Conservation (phyloP, 1,140 invertebrate genomes). For the Drosophila tani region DNA sequence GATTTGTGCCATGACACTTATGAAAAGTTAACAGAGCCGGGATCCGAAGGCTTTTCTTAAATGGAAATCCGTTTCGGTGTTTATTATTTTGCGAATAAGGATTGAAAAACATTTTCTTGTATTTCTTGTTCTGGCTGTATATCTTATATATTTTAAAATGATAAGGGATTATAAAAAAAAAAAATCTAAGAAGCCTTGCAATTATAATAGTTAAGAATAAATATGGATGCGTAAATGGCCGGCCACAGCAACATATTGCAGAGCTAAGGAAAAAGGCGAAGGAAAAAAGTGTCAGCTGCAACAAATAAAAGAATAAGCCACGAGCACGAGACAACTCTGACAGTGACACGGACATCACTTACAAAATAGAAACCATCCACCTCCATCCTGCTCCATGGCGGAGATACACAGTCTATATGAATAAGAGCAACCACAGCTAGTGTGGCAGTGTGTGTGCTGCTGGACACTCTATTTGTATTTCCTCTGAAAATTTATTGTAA, state of each 20-base stretch:
- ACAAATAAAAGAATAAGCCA: constrained; percentile 40
- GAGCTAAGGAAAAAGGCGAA: constrained; percentile 27
- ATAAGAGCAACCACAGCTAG: constrained; percentile 53
- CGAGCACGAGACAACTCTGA: constrained; percentile 53
- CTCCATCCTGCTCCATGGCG: constrained; percentile 35
- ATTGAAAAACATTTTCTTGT: constrained; percentile 11
- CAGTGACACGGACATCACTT: constrained; percentile 79
- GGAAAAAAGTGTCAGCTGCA: constrained; percentile 36
- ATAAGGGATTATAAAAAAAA: too few relatives aligned
- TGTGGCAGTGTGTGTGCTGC: constrained; percentile 44
- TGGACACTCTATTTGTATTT: constrained; percentile 83
- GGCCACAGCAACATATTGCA: constrained; percentile 17
- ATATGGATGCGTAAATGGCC: constrained; percentile 3
- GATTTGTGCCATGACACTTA: constrained; percentile 46
- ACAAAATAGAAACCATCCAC: constrained; percentile 70
- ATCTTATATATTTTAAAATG: too few relatives aligned
- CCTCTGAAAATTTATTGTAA: constrained; percentile 84
- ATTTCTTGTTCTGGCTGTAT: too few relatives aligned
- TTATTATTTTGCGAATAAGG: not conserved
- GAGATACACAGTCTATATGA: constrained; percentile 17
- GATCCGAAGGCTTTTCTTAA: constrained; percentile 6
- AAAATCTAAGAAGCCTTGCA: too few relatives aligned
- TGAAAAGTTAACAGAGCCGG: constrained; percentile 38
- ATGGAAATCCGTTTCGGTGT: constrained; percentile 13
- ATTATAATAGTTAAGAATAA: too few relatives aligned